These are phyloP conservation scores for Exephanes ischioxanthus DNA, from an alignment of 2,888 invertebrate genomes.

Conservation along the genomic window DNA sequence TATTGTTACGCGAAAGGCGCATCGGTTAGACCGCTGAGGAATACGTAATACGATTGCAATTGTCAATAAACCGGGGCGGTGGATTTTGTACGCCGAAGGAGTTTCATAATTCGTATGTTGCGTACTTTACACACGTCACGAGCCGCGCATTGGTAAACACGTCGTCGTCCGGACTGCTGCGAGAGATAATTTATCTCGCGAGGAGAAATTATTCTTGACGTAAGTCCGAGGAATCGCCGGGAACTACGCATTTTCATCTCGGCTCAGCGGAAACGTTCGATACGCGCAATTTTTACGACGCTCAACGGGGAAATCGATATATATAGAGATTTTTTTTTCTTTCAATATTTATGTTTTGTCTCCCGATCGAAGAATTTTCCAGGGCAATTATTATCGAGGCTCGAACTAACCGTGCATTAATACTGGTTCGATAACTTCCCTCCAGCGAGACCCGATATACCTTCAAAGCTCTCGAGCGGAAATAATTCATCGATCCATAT, in stretches of 20 bases:
- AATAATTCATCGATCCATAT: not conserved
- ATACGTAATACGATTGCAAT: constrained; percentile 11
- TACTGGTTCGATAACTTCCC: no score
- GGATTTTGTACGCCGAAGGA: not conserved
- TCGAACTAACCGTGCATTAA: no score
- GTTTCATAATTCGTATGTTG: not conserved
- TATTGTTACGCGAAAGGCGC: not conserved
- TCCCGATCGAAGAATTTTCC: no score
- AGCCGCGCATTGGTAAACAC: constrained; percentile 11
- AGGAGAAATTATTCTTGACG: constrained; percentile 23
- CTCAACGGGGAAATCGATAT: not conserved
- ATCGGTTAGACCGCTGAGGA: not conserved
- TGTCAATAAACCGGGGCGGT: not conserved
- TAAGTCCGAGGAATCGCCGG: not conserved
- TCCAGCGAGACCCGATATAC: no score
- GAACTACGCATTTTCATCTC: constrained; percentile 24
- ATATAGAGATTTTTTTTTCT: not conserved
- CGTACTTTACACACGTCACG: not conserved
- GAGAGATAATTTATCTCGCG: constrained; percentile 1
- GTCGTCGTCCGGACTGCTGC: not conserved
- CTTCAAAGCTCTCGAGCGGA: not conserved
- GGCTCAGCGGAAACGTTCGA: not conserved
- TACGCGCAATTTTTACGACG: not conserved
- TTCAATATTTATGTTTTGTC: not conserved
- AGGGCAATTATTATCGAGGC: no score